These are phyloP conservation scores for Aporophyla lueneburgensis DNA, from an alignment of 2,888 invertebrate genomes.

Conservation along the genomic window DNA sequence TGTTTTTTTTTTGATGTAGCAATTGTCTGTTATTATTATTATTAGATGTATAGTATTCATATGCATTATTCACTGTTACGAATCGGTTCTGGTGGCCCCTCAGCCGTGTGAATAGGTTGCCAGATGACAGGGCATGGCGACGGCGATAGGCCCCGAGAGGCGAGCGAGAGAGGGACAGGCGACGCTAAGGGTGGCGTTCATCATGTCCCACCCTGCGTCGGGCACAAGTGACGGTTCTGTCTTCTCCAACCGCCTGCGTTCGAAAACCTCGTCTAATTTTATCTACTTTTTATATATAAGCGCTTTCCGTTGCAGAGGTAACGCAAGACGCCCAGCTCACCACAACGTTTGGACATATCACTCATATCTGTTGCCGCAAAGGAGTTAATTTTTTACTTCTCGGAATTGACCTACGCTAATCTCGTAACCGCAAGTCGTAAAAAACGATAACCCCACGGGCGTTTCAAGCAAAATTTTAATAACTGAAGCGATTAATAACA, in stretches of 20 bases:
- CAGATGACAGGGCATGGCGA: slow-evolving; percentile 84
- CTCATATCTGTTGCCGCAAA: slow-evolving; percentile 77
- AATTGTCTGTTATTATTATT: slow-evolving; percentile 80
- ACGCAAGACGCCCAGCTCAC: slow-evolving; percentile 59
- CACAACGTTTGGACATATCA: slow-evolving; percentile 74
- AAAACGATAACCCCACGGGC: slow-evolving; percentile 82
- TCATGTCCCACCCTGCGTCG: slow-evolving; percentile 88
- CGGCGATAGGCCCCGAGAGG: slow-evolving; percentile 63
- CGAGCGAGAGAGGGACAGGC: slow-evolving; percentile 77
- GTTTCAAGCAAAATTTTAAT: slow-evolving; percentile 84
- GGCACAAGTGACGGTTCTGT: slow-evolving; percentile 86
- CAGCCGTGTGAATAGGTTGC: slow-evolving; percentile 82
- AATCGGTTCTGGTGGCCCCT: slow-evolving; percentile 88
- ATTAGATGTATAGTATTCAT: slow-evolving; percentile 81
- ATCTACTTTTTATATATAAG: slow-evolving; percentile 69
- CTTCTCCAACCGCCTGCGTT: slow-evolving; percentile 86
- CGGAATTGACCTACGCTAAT: slow-evolving; percentile 85
- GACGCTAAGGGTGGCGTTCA: slow-evolving; percentile 85
- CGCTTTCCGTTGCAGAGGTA: slow-evolving; percentile 57
- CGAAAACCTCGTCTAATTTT: slow-evolving; percentile 83
- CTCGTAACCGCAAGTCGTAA: slow-evolving; percentile 85
- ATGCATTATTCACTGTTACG: slow-evolving; percentile 89
- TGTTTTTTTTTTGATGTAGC: slow-evolving; percentile 61
- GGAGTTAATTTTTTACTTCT: slow-evolving; percentile 84
- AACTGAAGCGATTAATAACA: slow-evolving; percentile 87